Conservation (phyloP, 2,888 invertebrate species). For the Euplexia lucipara region DNA sequence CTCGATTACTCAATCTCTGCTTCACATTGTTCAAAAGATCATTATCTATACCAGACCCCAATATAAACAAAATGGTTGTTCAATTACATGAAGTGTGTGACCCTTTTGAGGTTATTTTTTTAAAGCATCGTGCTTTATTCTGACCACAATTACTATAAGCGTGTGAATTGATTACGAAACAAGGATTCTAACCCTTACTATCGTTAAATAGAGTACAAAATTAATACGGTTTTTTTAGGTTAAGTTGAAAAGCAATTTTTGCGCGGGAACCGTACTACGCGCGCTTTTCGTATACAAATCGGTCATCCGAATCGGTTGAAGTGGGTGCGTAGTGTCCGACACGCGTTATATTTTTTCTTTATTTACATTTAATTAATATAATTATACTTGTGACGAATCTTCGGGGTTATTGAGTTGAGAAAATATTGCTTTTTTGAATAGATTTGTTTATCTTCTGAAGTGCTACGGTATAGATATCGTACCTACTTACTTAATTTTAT, state of each 20-base stretch:
- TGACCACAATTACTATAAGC: slow-evolving; percentile 63
- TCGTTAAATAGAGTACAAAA: slow-evolving; percentile 9
- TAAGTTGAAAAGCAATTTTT: slow-evolving; percentile 68
- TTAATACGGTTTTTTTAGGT: slow-evolving; percentile 11
- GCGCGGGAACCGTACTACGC: slow-evolving; percentile 75
- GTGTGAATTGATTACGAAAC: slow-evolving; percentile 56
- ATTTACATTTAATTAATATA: slow-evolving; percentile 87
- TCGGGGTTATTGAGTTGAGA: slow-evolving; percentile 47
- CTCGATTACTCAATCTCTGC: slow-evolving; percentile 45
- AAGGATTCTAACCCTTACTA: slow-evolving; percentile 30
- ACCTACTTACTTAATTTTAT: not conserved
- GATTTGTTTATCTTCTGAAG: slow-evolving; percentile 49
- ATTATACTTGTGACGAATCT: slow-evolving; percentile 77
- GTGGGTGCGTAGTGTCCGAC: slow-evolving; percentile 80
- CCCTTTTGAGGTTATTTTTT: slow-evolving; percentile 79
- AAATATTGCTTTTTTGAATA: slow-evolving; percentile 62
- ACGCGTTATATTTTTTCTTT: slow-evolving; percentile 79
- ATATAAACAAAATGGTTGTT: slow-evolving; percentile 69
- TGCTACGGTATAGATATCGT: slow-evolving; percentile 7
- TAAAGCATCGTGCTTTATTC: slow-evolving; percentile 60
- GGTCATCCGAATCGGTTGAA: slow-evolving; percentile 79
- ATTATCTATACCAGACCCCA: slow-evolving; percentile 57
- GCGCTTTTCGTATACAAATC: slow-evolving; percentile 76
- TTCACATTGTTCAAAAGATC: slow-evolving; percentile 52
- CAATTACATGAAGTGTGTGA: slow-evolving; percentile 81